Base-by-base conservation (phyloP, 2,113 vertebrate genomes). In the Tinamus guttatus region DNA sequence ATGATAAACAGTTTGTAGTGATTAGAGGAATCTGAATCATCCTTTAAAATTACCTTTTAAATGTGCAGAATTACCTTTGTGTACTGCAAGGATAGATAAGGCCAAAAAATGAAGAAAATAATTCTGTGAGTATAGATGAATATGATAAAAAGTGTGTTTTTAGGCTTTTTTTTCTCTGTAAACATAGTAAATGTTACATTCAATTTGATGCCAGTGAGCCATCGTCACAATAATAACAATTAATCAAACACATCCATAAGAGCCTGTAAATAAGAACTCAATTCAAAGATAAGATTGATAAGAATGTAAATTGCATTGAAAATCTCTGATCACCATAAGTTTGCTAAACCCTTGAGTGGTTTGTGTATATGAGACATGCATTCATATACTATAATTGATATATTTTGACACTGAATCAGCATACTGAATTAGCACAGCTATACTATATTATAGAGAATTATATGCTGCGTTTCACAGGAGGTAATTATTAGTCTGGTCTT, bases 311-410 rank as follows among this genome's bases (percentile, higher is more conserved):
- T 27, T 4, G 13, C 78, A 71, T 75, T 67, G 24, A 87, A 85
- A 75, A 75, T 59, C 25, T 34, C 6, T 36, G 17, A 5, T 94
- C 6, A 28, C 2, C 2, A 20, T 19, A 59, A 70, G 1, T 71
- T 91, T 81, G 58, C 41, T 68, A 68, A 79, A 5, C 5, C 36
- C 8, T 65, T 63, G 30, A 86, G 7, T 5, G 30, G 2, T 13
- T 34, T 71, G 14, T 1, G 1, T 65, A n/a, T 51, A 43, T 30
- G 16, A 75, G 6, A 28, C 6, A n/a, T 2, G 2, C 2, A 2
- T 34, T 84, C 41, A 75, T 4, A 11, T 41, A 8, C 5, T 45
- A 19, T 19, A 59, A 56, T 5, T 47, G 45, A 47, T 47, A 47
- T 20, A 47, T 47, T 47, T 22, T 82, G 34, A 47, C 24, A 79